Base-by-base conservation (phyloP, 2,888 invertebrate species). In the Incurvaria masculella region DNA sequence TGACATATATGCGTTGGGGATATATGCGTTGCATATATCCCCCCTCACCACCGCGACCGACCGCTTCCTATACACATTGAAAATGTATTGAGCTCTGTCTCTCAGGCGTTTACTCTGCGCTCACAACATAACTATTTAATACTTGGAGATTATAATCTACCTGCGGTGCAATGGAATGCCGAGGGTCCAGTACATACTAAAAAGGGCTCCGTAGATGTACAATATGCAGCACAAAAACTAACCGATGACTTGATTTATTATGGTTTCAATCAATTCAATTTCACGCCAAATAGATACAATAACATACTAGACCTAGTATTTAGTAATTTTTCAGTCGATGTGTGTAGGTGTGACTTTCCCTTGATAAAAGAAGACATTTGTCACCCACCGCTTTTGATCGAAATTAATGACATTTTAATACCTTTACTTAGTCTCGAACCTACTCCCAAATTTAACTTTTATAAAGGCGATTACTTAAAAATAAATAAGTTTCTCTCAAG, bases 141-240 rank as follows among this genome's bases (percentile, higher is more conserved):
- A 38, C 10, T 27, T n/a, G 45, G 45, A 2, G 45, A 45, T n/a
- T 45, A 38, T 14, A 45, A 45, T 17, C 19, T 33, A 14, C 38
- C 45, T 14, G 18, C 18, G 6, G n/a, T 45, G 10, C 19, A 20
- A 14, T 45, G 45, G 45, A 14, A 14, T 18, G 14, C 5, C 10
- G 11, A 10, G 38, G n/a, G 20, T 11, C 26, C 21, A n/a, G 14
- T 14, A 5, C 17, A 19, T 14, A 38, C 19, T 11, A 18, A 17
- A 17, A 17, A 18, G n/a, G 45, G 45, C 20, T 33, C 45, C 33
- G n/a, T 38, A 14, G 45, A 45, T 14, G 18, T 38, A 17, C 38
- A 45, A 20, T 19, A 45, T 38, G 33, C 45, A 19, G 45, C 38
- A 2, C 14, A 14, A 5, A 18, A 33, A n/a, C 5, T 23, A 3